Evolutionary conservation across 2,797 vertebrate genomes (phyloP), one percentile per base, ranked within the genome.

Genomic region (Clamator glandarius): DNA sequence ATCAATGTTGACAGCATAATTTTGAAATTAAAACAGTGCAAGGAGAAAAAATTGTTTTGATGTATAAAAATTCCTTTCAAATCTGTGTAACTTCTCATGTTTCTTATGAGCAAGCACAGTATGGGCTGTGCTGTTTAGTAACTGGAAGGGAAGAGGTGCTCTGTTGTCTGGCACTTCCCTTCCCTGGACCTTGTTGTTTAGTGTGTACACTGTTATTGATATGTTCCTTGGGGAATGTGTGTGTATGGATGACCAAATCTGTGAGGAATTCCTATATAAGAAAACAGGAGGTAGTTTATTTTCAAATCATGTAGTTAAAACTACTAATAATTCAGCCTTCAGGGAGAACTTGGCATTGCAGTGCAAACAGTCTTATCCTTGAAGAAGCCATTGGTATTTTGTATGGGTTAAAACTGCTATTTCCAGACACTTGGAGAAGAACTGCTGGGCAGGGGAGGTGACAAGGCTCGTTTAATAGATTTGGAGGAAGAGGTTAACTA

Each of bases 11-110:
- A 81, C 62, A 95, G 79, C 39, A 35, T 15, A 78, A 91, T 41
- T 25, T 95, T 58, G 84, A 87, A 95, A 93, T 86, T 62, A 84
- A 94, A 91, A 57, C 35, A 66, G 23, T 16, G 31, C 13, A 64
- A 51, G 25, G 20, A 26, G 55, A 86, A 79, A 51, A 39, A 81
- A 89, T 86, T 75, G 8, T 76, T 90, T 89, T 91, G 55, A 66
- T 86, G 63, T 23, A 52, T 52, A 33, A 87, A 90, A 78, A 95
- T 66, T 51, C 31, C 46, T 52, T 84, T 69, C 12, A 28, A 62
- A 57, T 76, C 48, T 57, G 21, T 41, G 8, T 58, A 69, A 67
- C 12, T 93, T 84, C 54, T 83, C 15, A 8, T 81, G 23, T 51
- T 72, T 68, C 42, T 72, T 89, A 41, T 33, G 17, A 80, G 39